These are phyloP conservation scores for Petrocephalus schoutedeni DNA, from an alignment of 2,797 vertebrate genomes.

Conservation along the genomic window DNA sequence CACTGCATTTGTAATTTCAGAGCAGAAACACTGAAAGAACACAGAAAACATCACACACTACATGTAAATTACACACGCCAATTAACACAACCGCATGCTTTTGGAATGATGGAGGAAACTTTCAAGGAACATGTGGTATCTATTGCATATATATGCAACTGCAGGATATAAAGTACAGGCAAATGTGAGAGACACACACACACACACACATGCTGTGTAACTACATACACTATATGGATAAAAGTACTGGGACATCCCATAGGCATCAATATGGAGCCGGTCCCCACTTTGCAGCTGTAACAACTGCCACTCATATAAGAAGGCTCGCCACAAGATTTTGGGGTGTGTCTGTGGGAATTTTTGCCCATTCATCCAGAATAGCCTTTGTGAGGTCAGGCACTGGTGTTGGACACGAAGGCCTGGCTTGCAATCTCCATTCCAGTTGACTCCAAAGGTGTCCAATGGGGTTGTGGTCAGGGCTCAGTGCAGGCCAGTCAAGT, in stretches of 20 bases:
- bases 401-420: not conserved
- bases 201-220: not conserved
- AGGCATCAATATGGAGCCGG: not conserved
- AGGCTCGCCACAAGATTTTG: not conserved
- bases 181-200: not conserved
- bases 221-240: not conserved
- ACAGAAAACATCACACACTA: not conserved
- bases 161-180: not conserved
- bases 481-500: not conserved
- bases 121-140: not conserved
- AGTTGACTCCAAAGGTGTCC: not conserved
- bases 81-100: not conserved
- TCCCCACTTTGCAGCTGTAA: not conserved
- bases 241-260: not conserved
- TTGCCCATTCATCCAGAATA: not conserved
- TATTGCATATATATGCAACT: not conserved
- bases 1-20: not conserved
- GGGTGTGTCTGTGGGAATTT: not conserved
- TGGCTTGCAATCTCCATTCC: not conserved
- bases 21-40: not conserved
- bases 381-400: not conserved
- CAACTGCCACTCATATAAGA: not conserved
- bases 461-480: not conserved
- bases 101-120: not conserved
- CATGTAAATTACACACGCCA: not conserved